Evolutionary conservation across 1,140 invertebrate genomes (phyloP).

Genomic region (Leptinotarsa texana): DNA sequence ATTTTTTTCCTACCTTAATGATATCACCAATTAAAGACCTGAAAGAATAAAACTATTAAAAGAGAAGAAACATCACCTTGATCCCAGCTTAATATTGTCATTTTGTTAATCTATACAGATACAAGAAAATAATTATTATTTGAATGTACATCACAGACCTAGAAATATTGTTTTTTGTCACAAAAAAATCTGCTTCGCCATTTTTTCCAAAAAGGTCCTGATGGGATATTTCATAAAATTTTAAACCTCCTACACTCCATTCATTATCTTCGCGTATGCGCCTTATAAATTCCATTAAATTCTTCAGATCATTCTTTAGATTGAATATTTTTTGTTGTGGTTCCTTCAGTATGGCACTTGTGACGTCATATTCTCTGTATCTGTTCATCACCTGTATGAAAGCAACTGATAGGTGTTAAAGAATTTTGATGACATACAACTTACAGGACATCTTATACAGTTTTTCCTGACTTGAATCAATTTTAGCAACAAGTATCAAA

Average conservation of each 20-base stretch:
- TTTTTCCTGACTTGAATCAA: too few species aligned
- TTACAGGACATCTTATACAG: background rate
- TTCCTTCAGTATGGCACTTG: conserved; percentile 41
- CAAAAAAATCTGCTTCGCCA: background rate
- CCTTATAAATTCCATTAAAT: conserved; percentile 47
- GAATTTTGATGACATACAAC: background rate
- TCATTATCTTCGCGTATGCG: conserved; percentile 38
- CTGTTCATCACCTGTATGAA: conserved; percentile 47
- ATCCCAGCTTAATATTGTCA: too few species aligned
- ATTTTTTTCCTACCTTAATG: background rate
- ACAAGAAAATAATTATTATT: background rate
- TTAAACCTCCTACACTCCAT: conserved; percentile 46
- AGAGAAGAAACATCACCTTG: too few species aligned
- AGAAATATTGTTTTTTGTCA: background rate
- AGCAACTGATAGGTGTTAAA: background rate
- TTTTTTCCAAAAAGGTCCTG: conserved; percentile 38
- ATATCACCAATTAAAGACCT: conserved; percentile 15
- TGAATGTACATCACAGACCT: background rate
- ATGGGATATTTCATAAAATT: conserved; percentile 43
- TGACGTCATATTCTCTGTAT: conserved; percentile 45
- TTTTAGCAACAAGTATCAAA: too few species aligned
- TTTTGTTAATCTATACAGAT: too few species aligned
- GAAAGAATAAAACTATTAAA: conserved; percentile 10
- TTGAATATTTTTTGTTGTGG: conserved; percentile 46
- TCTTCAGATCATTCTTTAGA: conserved; percentile 46